Evolutionary conservation across 64 coral and sea anemone genomes (phyloP).

Genomic region (Actinia equina): DNA sequence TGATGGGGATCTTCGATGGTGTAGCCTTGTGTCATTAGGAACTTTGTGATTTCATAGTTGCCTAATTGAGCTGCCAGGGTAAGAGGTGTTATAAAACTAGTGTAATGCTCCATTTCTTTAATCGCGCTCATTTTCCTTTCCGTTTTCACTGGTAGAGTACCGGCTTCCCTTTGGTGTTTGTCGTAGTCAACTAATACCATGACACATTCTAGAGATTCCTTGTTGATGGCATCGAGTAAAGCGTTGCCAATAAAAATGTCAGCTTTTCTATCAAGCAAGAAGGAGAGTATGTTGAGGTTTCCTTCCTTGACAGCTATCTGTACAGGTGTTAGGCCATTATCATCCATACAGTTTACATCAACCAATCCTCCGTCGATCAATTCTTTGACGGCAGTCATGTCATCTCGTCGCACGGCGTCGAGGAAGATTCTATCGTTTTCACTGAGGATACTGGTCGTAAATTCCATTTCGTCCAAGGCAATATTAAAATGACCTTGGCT

Average conservation of each 20-base stretch:
- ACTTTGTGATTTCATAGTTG: constrained; percentile 68
- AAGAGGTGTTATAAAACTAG: constrained; percentile 54
- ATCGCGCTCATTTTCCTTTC: background rate
- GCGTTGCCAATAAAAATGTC: constrained; percentile 43
- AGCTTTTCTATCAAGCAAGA: constrained; percentile 36
- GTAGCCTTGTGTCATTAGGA: constrained; percentile 58
- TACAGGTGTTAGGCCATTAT: constrained; percentile 46
- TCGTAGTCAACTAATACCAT: constrained; percentile 54
- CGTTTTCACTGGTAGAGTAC: background rate
- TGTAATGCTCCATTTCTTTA: background rate
- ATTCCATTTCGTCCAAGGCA: constrained; percentile 16
- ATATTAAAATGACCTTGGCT: background rate
- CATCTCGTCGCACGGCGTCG: constrained; percentile 42
- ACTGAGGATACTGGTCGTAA: background rate
- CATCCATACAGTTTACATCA: constrained; percentile 56
- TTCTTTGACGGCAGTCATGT: constrained; percentile 29
- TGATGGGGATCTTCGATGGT: constrained; percentile 25
- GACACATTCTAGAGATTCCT: constrained; percentile 59
- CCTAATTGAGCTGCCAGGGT: constrained; percentile 64
- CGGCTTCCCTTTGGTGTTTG: constrained; percentile 11
- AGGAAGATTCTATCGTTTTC: constrained; percentile 42
- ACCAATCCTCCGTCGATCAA: constrained; percentile 27
- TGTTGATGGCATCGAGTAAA: constrained; percentile 67
- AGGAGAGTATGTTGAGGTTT: constrained; percentile 37
- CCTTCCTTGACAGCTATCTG: constrained; percentile 57